A percentile compares a stretch with the other conserved stretches of the same genome.
Conservation (phyloP, 2,888 invertebrate genomes). For the Thalpophila matura region DNA sequence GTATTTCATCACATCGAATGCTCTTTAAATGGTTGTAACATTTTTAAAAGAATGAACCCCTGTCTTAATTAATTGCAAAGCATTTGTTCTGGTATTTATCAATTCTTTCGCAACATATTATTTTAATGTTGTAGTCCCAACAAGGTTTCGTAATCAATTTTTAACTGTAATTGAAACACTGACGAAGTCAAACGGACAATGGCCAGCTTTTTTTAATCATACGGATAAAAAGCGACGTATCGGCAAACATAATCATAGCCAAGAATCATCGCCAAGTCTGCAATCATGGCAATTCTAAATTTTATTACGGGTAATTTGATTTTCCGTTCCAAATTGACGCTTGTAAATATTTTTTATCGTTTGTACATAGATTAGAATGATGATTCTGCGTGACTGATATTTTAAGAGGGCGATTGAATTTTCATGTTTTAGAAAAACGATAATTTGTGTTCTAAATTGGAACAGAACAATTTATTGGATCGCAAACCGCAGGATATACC, state of each 20-base stretch:
- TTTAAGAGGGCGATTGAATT: constrained; percentile 32
- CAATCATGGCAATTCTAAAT: constrained; percentile 67
- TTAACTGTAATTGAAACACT: constrained; percentile 36
- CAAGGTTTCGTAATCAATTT: constrained; percentile 28
- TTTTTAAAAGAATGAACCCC: constrained; percentile 13
- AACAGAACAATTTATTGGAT: constrained; percentile 12
- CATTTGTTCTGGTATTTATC: constrained; percentile 36
- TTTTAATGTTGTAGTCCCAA: constrained; percentile 17
- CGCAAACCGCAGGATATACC: constrained; percentile 23
- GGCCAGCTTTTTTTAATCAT: constrained; percentile 19
- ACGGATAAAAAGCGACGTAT: constrained; percentile 50
- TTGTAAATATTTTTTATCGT: constrained; percentile 62
- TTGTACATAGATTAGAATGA: constrained; percentile 45
- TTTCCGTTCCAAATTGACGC: constrained; percentile 66
- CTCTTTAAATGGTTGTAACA: constrained; percentile 4
- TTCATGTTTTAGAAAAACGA: constrained; percentile 29
- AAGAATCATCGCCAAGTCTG: constrained; percentile 57
- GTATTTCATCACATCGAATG: neutral
- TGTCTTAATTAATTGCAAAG: constrained; percentile 28
- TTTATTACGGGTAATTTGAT: constrained; percentile 73
- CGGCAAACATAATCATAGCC: constrained; percentile 59
- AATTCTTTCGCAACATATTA: constrained; percentile 28
- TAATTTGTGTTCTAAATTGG: constrained; percentile 4
- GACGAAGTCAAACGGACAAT: constrained; percentile 49
- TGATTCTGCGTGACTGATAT: constrained; percentile 43